A percentile compares a stretch with the other conserved stretches of the same genome.
Evolutionary conservation across 2,113 vertebrate species (phyloP).

Genomic region (Aegithalos caudatus): DNA sequence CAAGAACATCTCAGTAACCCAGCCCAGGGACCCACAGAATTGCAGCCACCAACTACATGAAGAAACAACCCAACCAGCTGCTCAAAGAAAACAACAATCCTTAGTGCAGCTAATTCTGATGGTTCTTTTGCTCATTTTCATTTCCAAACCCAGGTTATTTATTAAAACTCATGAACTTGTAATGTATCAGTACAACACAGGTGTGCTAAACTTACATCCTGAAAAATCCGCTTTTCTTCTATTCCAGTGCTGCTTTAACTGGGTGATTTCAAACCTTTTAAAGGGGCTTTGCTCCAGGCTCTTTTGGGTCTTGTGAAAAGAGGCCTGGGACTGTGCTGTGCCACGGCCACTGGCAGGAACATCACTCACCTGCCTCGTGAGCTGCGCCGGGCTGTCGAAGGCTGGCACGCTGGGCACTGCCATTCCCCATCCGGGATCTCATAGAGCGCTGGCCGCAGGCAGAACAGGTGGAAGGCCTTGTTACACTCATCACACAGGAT

Average conservation of each 20-base stretch:
- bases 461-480: constrained; percentile 98
- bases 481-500: constrained; percentile 97
- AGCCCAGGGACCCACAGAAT: not conserved
- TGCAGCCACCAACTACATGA: not conserved
- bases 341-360: not conserved
- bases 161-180: not conserved
- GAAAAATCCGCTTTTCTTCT: not conserved
- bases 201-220: not conserved
- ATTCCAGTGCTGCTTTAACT: not conserved
- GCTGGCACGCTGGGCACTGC: constrained; percentile 95
- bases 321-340: not conserved
- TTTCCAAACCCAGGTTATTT: not conserved
- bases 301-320: not conserved
- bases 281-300: not conserved
- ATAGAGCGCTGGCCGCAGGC: constrained; percentile 89
- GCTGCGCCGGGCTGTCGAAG: constrained; percentile 84
- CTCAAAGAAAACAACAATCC: not conserved
- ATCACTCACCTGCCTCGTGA: constrained; percentile 85
- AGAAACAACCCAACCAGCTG: not conserved
- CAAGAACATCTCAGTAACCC: not conserved
- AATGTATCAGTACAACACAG: not conserved
- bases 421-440: constrained; percentile 92
- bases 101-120: not conserved
- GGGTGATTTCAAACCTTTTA: not conserved
- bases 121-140: not conserved